phyloP scores from a whole-genome alignment of 2,113 vertebrate genomes.

The Antigone vipio region DNA sequence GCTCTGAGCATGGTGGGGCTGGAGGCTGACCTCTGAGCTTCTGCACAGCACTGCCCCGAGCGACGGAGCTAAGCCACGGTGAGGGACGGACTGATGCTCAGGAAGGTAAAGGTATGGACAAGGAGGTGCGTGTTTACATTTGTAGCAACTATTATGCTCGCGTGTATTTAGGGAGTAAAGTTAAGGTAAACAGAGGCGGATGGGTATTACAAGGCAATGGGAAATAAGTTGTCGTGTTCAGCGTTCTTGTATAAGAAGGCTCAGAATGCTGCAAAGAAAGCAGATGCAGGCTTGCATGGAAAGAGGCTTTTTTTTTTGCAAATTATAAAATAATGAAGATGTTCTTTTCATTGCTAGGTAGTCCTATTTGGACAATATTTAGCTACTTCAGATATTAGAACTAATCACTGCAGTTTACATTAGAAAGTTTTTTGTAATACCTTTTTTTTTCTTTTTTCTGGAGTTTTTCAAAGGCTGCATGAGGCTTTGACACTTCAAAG shows the following conservation, averaged over 20 bases:
- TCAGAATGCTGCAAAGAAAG: neutral
- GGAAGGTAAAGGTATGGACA: neutral
- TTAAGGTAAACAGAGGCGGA: neutral
- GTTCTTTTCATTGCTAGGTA: neutral
- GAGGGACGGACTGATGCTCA: rapidly evolving
- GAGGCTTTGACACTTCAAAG: neutral
- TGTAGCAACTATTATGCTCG: neutral
- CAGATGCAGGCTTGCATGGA: neutral
- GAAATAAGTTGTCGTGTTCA: neutral
- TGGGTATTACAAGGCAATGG: neutral
- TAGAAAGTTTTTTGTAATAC: neutral
- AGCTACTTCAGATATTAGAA: neutral
- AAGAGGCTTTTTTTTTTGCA: neutral
- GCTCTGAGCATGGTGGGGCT: neutral
- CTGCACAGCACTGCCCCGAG: neutral
- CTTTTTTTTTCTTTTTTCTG: neutral
- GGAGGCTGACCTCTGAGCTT: neutral
- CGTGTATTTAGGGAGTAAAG: neutral
- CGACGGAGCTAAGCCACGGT: rapidly evolving
- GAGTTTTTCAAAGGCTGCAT: neutral
- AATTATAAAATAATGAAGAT: neutral
- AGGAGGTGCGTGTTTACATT: neutral
- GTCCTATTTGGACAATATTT: neutral
- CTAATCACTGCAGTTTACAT: neutral
- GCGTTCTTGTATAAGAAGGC: neutral